Evolutionary conservation across 2,797 vertebrate species (phyloP).

Genomic region (Lerista edwardsae): DNA sequence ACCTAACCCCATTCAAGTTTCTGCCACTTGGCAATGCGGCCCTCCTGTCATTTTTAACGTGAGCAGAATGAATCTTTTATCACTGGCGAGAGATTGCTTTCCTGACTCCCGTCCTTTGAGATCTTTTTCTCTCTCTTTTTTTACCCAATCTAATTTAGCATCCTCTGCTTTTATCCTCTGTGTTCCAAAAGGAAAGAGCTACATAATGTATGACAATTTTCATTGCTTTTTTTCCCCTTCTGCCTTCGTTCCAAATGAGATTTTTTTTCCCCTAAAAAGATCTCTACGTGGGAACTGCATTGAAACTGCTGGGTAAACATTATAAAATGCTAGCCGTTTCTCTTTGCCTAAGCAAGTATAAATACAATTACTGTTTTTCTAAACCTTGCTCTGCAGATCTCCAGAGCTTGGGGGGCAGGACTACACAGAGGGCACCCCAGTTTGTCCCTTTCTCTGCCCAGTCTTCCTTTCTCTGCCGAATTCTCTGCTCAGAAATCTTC

Average conservation of each 20-base stretch:
- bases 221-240: no score
- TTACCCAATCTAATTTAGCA: background rate
- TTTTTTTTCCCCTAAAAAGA: background rate
- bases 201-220: background rate
- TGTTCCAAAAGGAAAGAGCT: background rate
- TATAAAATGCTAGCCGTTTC: constrained; percentile 5
- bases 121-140: background rate
- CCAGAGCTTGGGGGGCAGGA: background rate
- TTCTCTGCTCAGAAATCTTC: no score
- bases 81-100: background rate
- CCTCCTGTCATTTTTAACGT: background rate
- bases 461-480: no score
- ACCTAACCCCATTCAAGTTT: no score
- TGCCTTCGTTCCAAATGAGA: background rate
- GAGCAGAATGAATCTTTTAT: background rate
- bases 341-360: constrained; percentile 3
- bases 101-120: background rate
- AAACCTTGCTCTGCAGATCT: background rate
- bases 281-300: background rate
- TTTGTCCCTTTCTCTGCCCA: no score
- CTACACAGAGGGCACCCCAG: background rate
- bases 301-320: constrained; percentile 4
- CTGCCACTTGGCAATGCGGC: no score
- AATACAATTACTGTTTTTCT: background rate
- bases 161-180: background rate